phyloP scores from a whole-genome alignment of 2,888 invertebrate genomes.

The Gymnosoma rotundatum region DNA sequence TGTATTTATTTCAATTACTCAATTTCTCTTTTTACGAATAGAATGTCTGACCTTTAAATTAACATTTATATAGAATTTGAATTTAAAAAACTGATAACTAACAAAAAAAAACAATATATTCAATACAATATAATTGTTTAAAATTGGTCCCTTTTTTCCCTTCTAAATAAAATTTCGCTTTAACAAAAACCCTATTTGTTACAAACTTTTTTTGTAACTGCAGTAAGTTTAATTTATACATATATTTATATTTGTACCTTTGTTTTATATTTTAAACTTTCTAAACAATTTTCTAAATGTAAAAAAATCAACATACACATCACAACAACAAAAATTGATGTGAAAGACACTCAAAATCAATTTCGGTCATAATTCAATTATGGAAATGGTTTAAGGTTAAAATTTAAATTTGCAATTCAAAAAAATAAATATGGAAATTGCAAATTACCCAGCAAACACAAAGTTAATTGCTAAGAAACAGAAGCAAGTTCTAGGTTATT shows the following conservation, averaged over 20 bases:
- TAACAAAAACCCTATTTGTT: background rate
- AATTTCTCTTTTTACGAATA: no score
- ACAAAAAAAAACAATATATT: no score
- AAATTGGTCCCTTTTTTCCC: background rate
- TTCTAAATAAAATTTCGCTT: background rate
- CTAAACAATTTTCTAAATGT: constrained; percentile 44
- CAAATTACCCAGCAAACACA: background rate
- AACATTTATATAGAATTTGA: no score
- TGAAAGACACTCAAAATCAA: constrained; percentile 64
- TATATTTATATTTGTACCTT: background rate
- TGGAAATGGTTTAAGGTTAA: constrained; percentile 70
- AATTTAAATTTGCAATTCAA: constrained; percentile 63
- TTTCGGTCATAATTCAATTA: constrained; percentile 70
- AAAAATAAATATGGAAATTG: background rate
- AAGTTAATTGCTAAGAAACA: background rate
- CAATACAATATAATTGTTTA: no score
- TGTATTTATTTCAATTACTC: no score
- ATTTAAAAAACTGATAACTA: no score
- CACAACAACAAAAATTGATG: background rate
- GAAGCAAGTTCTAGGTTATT: no score
- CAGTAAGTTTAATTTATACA: constrained; percentile 7
- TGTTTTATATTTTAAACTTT: constrained; percentile 4
- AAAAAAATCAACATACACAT: constrained; percentile 12
- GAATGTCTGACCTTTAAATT: no score
- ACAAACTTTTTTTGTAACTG: background rate